Conservation (phyloP, 2,113 vertebrate species). For the Brachyistius frenatus region DNA sequence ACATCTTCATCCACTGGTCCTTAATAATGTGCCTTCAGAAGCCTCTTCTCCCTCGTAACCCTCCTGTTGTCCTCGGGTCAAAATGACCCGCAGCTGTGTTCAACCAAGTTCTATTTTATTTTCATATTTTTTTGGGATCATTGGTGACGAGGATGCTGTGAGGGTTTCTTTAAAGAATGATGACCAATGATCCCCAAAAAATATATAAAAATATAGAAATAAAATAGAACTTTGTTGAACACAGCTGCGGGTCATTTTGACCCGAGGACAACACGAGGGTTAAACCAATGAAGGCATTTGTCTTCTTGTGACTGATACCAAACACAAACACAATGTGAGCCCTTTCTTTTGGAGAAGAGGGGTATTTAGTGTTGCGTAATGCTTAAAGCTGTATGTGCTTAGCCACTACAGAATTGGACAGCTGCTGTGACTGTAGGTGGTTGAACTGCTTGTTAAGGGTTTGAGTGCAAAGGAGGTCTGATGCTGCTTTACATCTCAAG, state of each 20-base stretch:
- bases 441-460: background rate
- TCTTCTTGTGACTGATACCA: slow-evolving; percentile 14
- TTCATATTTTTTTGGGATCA: no score
- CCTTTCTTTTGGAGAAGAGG: slow-evolving; percentile 19
- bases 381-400: slow-evolving; percentile 29
- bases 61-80: no score
- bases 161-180: no score
- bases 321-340: background rate
- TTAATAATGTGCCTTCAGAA: slow-evolving; percentile 14
- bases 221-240: no score
- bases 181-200: no score
- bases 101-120: no score
- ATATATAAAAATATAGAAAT: no score
- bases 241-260: no score
- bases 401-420: background rate
- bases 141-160: no score
- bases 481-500: background rate
- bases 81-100: no score
- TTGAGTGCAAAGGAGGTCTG: slow-evolving; percentile 18
- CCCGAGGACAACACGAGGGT: no score
- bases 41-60: background rate
- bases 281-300: background rate
- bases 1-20: slow-evolving; percentile 1
- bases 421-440: slow-evolving; percentile 13
- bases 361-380: slow-evolving; percentile 15